Conservation (phyloP, 2,797 vertebrate genomes). For the Garrulus glandarius region DNA sequence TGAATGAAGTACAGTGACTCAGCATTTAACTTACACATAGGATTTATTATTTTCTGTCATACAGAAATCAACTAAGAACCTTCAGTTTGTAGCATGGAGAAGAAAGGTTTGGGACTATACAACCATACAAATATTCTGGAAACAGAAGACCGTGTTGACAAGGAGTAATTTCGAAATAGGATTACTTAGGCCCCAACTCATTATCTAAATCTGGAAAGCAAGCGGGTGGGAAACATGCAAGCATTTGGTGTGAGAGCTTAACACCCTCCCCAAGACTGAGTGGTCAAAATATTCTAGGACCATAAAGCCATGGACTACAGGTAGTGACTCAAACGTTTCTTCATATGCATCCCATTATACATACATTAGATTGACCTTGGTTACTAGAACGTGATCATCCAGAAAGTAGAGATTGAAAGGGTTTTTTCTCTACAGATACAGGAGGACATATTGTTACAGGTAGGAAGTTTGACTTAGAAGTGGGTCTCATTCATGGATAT, state of each 20-base stretch:
- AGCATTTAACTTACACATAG: neutral
- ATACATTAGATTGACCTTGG: neutral
- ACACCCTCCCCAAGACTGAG: neutral
- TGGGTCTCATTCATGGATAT: neutral
- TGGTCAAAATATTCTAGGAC: neutral
- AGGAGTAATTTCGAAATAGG: neutral
- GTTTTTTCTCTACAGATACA: neutral
- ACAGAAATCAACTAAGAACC: conserved; percentile 36
- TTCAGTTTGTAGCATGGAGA: neutral
- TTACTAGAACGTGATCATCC: neutral
- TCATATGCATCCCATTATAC: neutral
- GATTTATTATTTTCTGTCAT: conserved; percentile 54
- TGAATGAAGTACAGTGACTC: conserved; percentile 44
- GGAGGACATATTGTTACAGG: neutral
- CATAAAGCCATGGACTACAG: neutral
- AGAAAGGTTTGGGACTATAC: neutral
- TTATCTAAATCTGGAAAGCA: neutral
- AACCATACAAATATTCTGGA: conserved; percentile 13
- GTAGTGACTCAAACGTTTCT: neutral
- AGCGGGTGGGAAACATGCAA: neutral
- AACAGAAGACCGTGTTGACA: neutral
- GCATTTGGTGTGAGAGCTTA: neutral
- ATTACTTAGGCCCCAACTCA: neutral
- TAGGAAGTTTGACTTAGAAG: neutral
- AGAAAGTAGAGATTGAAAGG: neutral